Conservation (phyloP, 2,888 invertebrate species). For the Leptinotarsa juncta region DNA sequence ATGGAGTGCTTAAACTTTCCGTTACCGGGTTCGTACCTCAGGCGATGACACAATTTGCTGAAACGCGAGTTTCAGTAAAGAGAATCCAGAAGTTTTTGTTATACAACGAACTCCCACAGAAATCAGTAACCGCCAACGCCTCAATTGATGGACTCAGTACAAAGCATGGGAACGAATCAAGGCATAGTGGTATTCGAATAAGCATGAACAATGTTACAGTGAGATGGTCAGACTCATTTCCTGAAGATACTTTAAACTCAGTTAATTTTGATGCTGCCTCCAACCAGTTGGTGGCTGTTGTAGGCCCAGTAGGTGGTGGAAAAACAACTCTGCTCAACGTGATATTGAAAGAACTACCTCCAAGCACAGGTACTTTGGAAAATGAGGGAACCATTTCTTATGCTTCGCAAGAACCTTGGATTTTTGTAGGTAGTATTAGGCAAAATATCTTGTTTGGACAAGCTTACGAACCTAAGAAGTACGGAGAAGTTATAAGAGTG, state of each 20-base stretch:
- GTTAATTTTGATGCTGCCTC: constrained; percentile 74
- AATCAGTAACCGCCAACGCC: neutral
- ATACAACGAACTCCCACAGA: constrained; percentile 52
- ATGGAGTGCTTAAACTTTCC: constrained; percentile 73
- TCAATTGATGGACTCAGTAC: neutral
- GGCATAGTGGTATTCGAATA: constrained; percentile 62
- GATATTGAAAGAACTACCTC: constrained; percentile 78
- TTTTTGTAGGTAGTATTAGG: constrained; percentile 81
- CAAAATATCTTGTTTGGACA: constrained; percentile 93
- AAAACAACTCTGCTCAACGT: constrained; percentile 69
- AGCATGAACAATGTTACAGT: constrained; percentile 72
- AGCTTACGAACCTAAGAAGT: constrained; percentile 74
- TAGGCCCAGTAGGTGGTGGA: constrained; percentile 75
- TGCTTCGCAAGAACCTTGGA: constrained; percentile 87
- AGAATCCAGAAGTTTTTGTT: constrained; percentile 70
- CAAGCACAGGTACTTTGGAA: constrained; percentile 74
- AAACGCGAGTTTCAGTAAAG: constrained; percentile 61
- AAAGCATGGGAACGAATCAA: neutral
- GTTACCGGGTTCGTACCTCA: constrained; percentile 74
- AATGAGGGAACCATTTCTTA: constrained; percentile 79
- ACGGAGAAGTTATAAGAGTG: constrained; percentile 74
- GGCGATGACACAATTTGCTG: constrained; percentile 77
- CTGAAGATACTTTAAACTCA: constrained; percentile 67
- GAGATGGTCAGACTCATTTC: constrained; percentile 69
- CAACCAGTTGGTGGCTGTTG: constrained; percentile 69